Evolutionary conservation across 2,888 invertebrate genomes (phyloP), one percentile per base, ranked within the genome.

Genomic region (Melieria omissa): DNA sequence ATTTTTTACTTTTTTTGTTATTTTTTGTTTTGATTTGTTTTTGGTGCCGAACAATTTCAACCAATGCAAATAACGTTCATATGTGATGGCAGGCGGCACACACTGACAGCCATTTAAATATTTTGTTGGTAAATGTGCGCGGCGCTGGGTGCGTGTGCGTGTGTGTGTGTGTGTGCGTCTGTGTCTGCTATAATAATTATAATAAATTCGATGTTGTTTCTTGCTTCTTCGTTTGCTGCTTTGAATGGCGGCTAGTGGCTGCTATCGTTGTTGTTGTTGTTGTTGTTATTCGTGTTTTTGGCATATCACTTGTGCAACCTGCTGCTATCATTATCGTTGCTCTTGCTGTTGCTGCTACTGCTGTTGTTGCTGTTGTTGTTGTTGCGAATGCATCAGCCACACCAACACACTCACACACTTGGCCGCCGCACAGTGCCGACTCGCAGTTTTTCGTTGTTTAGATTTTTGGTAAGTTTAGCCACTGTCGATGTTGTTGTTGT

Each of bases 231-330:
- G 44, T 41, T 46, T 49, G 44, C 8, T 41, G 6, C 7, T 46
- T 55, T 42, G 60, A 12, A 57, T 57, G n/a, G 44, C 10, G 54
- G 45, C n/a, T 54, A 44, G 14, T 64, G 29, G 29, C 29, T 29
- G 29, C 29, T 58, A 6, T 5, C 14, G 42, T 47, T 69, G 64
- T 62, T 73, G 69, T 71, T 73, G 57, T 66, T 72, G 63, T 44
- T 57, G 73, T 68, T 62, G 16, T 70, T 60, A 16, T 68, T 73
- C 46, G 57, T 72, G 52, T 75, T 47, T 62, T 79, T 75, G 75
- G 76, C 77, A 73, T 76, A 74, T 70, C 75, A 69, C 77, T 77
- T 74, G 74, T 72, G 65, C 54, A 71, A 66, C 64, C 16, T 16
- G 49, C 55, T 71, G 65, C 63, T 73, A 65, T 70, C 74, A 60